phyloP scores from a whole-genome alignment of 2,113 vertebrate genomes.

The Apistogramma diplotaenia region DNA sequence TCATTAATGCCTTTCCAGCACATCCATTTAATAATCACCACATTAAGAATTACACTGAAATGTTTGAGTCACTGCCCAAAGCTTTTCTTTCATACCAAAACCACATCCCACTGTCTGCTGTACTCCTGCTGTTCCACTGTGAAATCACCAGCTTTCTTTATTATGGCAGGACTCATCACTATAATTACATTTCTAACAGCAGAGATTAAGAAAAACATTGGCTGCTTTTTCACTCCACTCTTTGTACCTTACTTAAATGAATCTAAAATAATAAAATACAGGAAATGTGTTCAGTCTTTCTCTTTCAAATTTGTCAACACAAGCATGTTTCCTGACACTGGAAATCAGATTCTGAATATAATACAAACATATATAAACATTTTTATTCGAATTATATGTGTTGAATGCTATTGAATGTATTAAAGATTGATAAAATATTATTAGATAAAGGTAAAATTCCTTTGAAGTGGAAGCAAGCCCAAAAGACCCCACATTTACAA shows the following conservation, averaged over 20 bases:
- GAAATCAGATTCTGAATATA: not conserved
- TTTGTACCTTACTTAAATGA: not conserved
- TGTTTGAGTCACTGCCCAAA: too few species aligned
- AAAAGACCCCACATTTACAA: not conserved
- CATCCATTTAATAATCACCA: not conserved
- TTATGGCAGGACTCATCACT: not conserved
- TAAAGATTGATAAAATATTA: not conserved
- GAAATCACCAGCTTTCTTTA: too few species aligned
- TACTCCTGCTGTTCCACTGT: too few species aligned
- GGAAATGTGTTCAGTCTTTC: not conserved
- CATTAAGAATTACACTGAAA: not conserved
- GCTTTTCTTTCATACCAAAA: not conserved
- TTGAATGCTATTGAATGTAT: not conserved
- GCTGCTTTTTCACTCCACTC: not conserved
- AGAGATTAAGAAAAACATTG: too few species aligned
- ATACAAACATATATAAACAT: not conserved
- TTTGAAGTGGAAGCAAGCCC: not conserved
- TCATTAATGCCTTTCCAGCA: not conserved
- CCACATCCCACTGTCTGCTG: too few species aligned
- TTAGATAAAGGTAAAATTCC: not conserved
- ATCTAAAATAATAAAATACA: not conserved
- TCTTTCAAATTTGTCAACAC: not conserved
- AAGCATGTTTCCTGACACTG: not conserved
- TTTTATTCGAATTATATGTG: not conserved
- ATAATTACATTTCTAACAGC: too few species aligned